phyloP scores from a whole-genome alignment of 2,888 invertebrate species.

The Euproctis similis region DNA sequence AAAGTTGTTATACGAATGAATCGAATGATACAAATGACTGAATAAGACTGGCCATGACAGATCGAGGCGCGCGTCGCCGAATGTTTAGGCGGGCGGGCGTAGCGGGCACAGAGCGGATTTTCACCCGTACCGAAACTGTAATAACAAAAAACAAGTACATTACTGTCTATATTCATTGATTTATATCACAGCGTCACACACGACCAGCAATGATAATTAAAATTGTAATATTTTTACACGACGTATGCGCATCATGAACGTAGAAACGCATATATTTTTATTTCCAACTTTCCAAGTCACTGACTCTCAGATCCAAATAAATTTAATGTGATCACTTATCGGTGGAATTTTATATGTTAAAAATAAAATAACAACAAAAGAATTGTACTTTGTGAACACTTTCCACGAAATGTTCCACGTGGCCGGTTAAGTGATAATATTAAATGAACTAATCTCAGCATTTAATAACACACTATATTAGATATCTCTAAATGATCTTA shows the following conservation, averaged over 20 bases:
- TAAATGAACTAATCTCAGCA: too few relatives aligned
- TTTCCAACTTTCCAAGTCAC: constrained; percentile 54
- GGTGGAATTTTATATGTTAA: constrained; percentile 1
- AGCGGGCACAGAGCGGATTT: constrained; percentile 31
- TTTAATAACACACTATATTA: too few relatives aligned
- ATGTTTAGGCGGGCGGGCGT: constrained; percentile 41
- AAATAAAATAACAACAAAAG: constrained; percentile 1
- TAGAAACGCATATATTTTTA: constrained; percentile 53
- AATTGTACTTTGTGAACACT: too few relatives aligned
- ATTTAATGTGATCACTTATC: constrained; percentile 19
- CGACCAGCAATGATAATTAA: constrained; percentile 22
- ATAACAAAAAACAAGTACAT: constrained; percentile 22
- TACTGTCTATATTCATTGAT: constrained; percentile 12
- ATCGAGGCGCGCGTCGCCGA: constrained; percentile 27
- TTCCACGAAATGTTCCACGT: too few relatives aligned
- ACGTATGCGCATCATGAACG: constrained; percentile 22
- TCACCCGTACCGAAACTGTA: constrained; percentile 8
- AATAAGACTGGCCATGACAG: too few relatives aligned
- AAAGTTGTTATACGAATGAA: constrained; percentile 59
- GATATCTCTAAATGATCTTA: too few relatives aligned
- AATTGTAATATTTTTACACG: constrained; percentile 4
- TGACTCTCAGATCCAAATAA: constrained; percentile 47
- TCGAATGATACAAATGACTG: too few relatives aligned
- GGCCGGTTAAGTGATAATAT: too few relatives aligned
- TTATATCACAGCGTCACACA: neutral